A percentile compares a stretch with the other conserved stretches of the same genome.
Conservation (phyloP, 2,113 vertebrate species). For the Rattus rattus region DNA sequence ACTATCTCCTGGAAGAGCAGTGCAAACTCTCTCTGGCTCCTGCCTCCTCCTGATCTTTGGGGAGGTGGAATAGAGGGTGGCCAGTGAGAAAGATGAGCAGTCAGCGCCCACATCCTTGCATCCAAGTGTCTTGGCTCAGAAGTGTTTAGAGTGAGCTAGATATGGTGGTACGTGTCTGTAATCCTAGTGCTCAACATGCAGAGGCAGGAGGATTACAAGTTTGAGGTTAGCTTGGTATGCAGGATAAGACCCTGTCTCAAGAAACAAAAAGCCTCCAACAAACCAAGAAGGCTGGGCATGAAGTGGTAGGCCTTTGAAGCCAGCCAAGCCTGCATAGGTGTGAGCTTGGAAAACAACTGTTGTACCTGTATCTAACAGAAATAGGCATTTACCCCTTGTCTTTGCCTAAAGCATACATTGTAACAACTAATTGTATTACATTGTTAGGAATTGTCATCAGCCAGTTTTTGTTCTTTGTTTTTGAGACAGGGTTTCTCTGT, state of each 20-base stretch:
- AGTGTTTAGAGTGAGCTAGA: too few species aligned
- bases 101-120: background rate
- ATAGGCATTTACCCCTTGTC: background rate
- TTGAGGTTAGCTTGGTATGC: background rate
- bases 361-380: background rate
- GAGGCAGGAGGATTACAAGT: background rate
- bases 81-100: background rate
- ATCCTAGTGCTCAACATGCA: background rate
- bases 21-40: background rate
- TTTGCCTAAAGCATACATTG: background rate
- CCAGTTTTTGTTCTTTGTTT: background rate
- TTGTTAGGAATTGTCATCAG: background rate
- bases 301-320: background rate
- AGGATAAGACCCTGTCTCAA: background rate
- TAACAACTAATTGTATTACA: background rate
- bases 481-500: background rate
- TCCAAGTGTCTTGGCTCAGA: background rate
- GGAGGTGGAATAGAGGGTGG: accelerated
- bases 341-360: background rate
- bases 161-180: background rate
- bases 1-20: background rate
- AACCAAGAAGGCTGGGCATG: background rate
- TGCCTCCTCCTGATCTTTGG: background rate
- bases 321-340: background rate
- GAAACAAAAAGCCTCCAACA: background rate